phyloP scores from a whole-genome alignment of 2,113 vertebrate species.

The Engraulis encrasicolus region DNA sequence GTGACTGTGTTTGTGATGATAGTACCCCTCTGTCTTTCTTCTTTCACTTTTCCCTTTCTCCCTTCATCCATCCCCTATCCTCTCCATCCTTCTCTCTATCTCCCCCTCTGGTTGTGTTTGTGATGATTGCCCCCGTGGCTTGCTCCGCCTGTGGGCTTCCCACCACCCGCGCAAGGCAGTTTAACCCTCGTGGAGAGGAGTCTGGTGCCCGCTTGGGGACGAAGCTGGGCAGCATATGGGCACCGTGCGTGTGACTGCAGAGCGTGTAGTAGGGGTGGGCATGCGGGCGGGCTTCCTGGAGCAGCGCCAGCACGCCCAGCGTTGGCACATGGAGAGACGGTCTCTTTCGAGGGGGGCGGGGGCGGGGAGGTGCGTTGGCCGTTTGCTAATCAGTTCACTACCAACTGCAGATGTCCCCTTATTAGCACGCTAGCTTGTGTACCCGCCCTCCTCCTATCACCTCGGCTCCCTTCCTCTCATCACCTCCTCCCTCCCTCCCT shows the following conservation, averaged over 20 bases:
- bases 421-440: not conserved
- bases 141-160: not conserved
- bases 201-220: conserved; percentile 6
- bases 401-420: conserved; percentile 20
- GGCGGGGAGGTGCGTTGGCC: not conserved
- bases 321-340: not conserved
- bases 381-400: not conserved
- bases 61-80: not conserved
- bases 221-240: conserved; percentile 19
- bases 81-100: not conserved
- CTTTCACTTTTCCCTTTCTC: not conserved
- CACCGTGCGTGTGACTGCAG: not conserved
- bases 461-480: no score
- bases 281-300: not conserved
- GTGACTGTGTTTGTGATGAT: no score
- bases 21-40: not conserved
- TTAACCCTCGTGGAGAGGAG: conserved; percentile 2
- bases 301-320: not conserved
- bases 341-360: no score
- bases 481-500: not conserved
- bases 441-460: not conserved
- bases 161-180: not conserved
- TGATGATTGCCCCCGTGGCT: not conserved
- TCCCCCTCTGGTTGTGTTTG: not conserved
- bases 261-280: not conserved